Evolutionary conservation across 1,140 invertebrate species (phyloP).

Genomic region (Hycleus phaleratus): DNA sequence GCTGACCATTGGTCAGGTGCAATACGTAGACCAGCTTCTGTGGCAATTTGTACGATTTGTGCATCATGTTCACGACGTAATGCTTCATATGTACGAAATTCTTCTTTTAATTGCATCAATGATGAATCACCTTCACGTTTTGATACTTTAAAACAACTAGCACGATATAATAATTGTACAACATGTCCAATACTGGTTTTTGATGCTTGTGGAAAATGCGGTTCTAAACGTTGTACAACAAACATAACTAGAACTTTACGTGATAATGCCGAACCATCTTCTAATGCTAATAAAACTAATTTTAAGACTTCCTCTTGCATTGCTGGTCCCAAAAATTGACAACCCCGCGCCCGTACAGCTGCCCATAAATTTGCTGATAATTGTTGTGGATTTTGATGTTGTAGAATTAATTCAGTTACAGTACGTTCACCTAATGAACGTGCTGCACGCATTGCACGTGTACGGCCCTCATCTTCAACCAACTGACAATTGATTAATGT

Average conservation of each 20-base stretch:
- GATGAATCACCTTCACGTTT: conserved; percentile 97
- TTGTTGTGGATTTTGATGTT: conserved; percentile 90
- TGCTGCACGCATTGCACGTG: conserved; percentile 73
- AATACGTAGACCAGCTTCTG: conserved; percentile 92
- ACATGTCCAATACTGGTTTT: conserved; percentile 99
- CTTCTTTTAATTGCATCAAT: conserved; percentile 96
- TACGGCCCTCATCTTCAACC: conserved; percentile 78
- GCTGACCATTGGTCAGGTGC: conserved; percentile 98
- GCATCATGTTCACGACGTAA: conserved; percentile 92
- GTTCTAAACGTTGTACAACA: conserved; percentile 91
- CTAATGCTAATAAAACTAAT: conserved; percentile 85
- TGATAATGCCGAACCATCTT: conserved; percentile 94
- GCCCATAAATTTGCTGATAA: conserved; percentile 93
- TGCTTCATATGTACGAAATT: conserved; percentile 91
- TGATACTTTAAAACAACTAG: conserved; percentile 97
- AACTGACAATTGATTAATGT: conserved; percentile 88
- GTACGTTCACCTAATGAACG: conserved; percentile 89
- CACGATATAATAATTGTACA: conserved; percentile 93
- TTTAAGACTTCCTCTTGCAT: conserved; percentile 98
- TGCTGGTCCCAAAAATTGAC: conserved; percentile 98
- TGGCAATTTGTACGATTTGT: conserved; percentile 97
- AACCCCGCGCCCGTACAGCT: conserved; percentile 90
- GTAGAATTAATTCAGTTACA: conserved; percentile 89
- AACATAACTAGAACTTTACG: conserved; percentile 98
- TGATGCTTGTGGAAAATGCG: conserved; percentile 94